Conservation (phyloP, 2,797 vertebrate species). For the Martes flavigula region DNA sequence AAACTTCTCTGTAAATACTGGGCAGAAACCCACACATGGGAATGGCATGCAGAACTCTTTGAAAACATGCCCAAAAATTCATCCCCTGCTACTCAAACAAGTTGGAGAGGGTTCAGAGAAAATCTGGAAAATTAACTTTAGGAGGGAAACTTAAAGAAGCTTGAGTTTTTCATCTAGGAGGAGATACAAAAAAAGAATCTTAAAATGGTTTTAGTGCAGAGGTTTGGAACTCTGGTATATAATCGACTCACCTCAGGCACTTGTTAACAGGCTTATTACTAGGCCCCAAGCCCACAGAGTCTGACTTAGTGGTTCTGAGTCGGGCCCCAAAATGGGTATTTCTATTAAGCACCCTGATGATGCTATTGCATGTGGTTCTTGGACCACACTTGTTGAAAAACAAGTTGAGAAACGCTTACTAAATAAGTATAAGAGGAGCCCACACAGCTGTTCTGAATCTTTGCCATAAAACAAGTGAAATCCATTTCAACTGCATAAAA, state of each 20-base stretch:
- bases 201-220: constrained; percentile 15
- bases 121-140: constrained; percentile 65
- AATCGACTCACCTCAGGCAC: neutral
- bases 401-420: constrained; percentile 57
- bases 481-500: constrained; percentile 4
- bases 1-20: constrained; percentile 72
- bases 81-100: constrained; percentile 70
- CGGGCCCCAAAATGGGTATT: neutral
- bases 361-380: constrained; percentile 44
- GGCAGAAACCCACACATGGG: constrained; percentile 73
- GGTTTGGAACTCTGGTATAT: neutral
- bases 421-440: constrained; percentile 39
- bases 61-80: constrained; percentile 70
- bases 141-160: constrained; percentile 55
- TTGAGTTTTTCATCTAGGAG: constrained; percentile 31
- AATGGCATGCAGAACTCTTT: constrained; percentile 69
- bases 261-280: neutral
- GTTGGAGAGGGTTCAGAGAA: constrained; percentile 65
- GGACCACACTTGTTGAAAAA: constrained; percentile 63
- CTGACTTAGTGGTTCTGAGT: neutral
- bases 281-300: neutral
- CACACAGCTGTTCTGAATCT: constrained; percentile 46
- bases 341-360: neutral
- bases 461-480: constrained; percentile 61
- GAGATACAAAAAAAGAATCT: neutral